phyloP scores from a whole-genome alignment of 2,113 vertebrate genomes.

The Catagonus wagneri region DNA sequence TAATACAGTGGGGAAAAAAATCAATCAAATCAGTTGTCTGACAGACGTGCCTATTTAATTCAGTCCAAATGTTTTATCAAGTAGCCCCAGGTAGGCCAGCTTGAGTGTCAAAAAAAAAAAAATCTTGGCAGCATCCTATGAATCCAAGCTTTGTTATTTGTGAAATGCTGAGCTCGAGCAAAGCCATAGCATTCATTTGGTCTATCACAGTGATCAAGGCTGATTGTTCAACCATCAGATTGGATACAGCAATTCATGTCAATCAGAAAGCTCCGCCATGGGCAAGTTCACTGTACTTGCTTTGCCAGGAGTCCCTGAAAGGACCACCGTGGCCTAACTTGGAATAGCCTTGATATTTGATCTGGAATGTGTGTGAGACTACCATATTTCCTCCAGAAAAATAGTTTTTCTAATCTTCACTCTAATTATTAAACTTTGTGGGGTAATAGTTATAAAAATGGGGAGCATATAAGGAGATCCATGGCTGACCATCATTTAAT shows the following conservation, averaged over 20 bases:
- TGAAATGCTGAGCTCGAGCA: not conserved
- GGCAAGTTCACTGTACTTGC: not conserved
- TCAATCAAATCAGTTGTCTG: constrained; percentile 69
- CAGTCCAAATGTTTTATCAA: constrained; percentile 74
- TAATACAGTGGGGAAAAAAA: constrained; percentile 53
- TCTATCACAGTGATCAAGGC: not conserved
- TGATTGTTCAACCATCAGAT: not conserved
- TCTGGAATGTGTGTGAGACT: constrained; percentile 33
- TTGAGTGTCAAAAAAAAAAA: constrained; percentile 59
- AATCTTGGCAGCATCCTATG: constrained; percentile 50
- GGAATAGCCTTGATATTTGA: constrained; percentile 55
- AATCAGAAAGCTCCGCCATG: not conserved
- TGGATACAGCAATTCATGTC: not conserved
- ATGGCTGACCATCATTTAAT: constrained; percentile 39
- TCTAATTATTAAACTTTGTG: constrained; percentile 26
- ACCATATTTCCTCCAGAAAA: constrained; percentile 32
- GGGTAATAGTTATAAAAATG: not conserved
- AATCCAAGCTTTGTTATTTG: constrained; percentile 26
- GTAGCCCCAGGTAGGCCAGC: constrained; percentile 70
- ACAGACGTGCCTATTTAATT: constrained; percentile 69
- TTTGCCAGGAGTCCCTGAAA: constrained; percentile 27
- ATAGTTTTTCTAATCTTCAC: constrained; percentile 26
- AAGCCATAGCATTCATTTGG: not conserved
- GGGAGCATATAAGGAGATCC: not conserved
- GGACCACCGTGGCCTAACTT: not conserved